Base-by-base conservation (phyloP, 1,140 invertebrate species). In the Hesperophylax magnus region DNA sequence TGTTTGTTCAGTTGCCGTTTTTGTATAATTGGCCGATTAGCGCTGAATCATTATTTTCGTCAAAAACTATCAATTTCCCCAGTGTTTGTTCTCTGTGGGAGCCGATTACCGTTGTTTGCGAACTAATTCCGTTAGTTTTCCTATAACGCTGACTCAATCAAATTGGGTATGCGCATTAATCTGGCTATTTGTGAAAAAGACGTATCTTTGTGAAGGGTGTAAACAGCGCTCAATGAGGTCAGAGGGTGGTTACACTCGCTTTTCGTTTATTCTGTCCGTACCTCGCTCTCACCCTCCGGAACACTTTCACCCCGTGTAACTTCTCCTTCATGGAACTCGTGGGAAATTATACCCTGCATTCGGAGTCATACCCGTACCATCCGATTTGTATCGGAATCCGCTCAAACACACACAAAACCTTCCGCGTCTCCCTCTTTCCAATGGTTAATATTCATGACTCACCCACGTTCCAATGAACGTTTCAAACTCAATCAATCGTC, bases 311-410 rank as follows among this genome's bases (percentile, higher is more conserved):
- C 63, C 58, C 58, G 22, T 34, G 24, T 34, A 31, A 47, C 39
- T 47, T 47, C 39, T 47, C 39, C 39, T 47, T 47, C 39, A 76
- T 76, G 18, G 53, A 76, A 22, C 72, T 76, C 72, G 53, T 76
- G 72, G 72, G 72, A 76, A 76, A 76, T 76, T 76, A 76, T 52
- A 17, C 72, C 31, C 18, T 54, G 47, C 56, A 22, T 58, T 58
- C n/a, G n/a, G 65, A n/a, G 65, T 69, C 18, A 22, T 27, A 69
- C 65, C 24, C 34, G 24, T 31, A 31, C 17, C 24, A 22, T n/a
- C 65, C 65, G 24, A 47, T 47, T 69, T 69, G 24, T 31, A 69
- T 47, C 18, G 24, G 24, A 18, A 47, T 31, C 65, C 39, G 9
- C 9, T 9, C 6, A 39, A 39, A 39, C 34, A 5, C 3, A 39